Conservation (phyloP, 2,888 invertebrate species). For the Epinotia demarniana region DNA sequence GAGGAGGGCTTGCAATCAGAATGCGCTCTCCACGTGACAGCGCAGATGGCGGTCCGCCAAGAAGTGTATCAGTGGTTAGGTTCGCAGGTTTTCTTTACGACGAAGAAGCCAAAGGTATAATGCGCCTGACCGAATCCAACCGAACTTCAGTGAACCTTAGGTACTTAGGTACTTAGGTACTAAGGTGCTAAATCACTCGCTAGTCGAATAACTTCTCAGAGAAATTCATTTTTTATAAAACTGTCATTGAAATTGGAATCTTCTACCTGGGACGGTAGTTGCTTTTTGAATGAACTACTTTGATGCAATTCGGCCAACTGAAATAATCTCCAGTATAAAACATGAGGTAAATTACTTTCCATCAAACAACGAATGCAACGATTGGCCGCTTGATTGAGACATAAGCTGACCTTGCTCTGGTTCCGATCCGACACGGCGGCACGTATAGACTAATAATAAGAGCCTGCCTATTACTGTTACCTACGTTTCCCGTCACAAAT, state of each 20-base stretch:
- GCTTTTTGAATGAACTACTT: too few species aligned
- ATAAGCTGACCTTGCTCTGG: neutral
- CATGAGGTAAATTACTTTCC: neutral
- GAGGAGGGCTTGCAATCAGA: too few species aligned
- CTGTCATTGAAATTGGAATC: neutral
- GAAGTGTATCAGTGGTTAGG: neutral
- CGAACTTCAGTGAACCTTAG: neutral
- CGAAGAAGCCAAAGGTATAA: neutral
- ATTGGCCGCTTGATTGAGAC: neutral
- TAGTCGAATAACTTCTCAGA: neutral
- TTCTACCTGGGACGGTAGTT: too few species aligned
- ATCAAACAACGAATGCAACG: neutral
- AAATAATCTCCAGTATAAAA: neutral
- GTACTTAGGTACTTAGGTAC: too few species aligned
- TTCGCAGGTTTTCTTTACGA: neutral
- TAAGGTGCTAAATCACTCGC: neutral
- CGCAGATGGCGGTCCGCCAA: neutral
- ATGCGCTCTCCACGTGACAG: neutral
- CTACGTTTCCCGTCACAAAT: neutral
- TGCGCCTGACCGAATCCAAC: too few species aligned
- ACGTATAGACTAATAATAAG: neutral
- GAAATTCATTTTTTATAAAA: neutral
- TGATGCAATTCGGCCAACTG: too few species aligned
- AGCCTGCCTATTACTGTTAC: neutral
- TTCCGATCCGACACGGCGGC: neutral